Evolutionary conservation across 1,140 invertebrate genomes (phyloP).

Genomic region (Drosophila guanche): DNA sequence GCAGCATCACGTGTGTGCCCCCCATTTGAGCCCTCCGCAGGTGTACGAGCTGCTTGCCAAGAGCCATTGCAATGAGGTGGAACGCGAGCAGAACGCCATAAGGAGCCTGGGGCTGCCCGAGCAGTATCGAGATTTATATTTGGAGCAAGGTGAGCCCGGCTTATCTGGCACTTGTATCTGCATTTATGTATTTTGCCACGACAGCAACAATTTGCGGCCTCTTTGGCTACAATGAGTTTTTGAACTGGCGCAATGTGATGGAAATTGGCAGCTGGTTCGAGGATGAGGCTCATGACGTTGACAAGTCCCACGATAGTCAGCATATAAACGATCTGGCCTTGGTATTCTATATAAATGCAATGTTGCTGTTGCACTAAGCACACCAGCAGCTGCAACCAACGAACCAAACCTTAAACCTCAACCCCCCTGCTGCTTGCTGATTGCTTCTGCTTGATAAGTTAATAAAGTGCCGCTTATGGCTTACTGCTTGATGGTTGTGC

Average conservation of each 20-base stretch:
- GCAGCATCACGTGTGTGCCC: slow-evolving; percentile 69
- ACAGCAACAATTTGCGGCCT: slow-evolving; percentile 73
- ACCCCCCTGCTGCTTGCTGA: slow-evolving; percentile 1
- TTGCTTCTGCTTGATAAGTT: slow-evolving; percentile 52
- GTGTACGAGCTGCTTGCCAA: slow-evolving; percentile 64
- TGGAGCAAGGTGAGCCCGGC: slow-evolving; percentile 68
- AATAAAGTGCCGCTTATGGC: slow-evolving; percentile 70
- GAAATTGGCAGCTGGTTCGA: slow-evolving; percentile 70
- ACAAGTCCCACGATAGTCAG: slow-evolving; percentile 14
- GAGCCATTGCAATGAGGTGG: slow-evolving; percentile 62
- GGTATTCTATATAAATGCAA: slow-evolving; percentile 66
- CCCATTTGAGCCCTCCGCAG: slow-evolving; percentile 40
- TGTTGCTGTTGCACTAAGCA: slow-evolving; percentile 65
- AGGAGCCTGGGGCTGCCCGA: slow-evolving; percentile 58
- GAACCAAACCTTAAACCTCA: not conserved
- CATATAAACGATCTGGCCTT: slow-evolving; percentile 71
- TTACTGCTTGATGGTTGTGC: slow-evolving; percentile 45
- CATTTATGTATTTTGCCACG: not conserved
- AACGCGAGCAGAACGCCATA: slow-evolving; percentile 71
- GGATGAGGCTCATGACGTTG: slow-evolving; percentile 21
- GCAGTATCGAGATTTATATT: slow-evolving; percentile 67
- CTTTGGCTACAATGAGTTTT: slow-evolving; percentile 73
- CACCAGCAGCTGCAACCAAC: not conserved
- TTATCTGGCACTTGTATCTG: slow-evolving; percentile 13
- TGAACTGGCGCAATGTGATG: slow-evolving; percentile 75